These are phyloP conservation scores for Trimorus sp. DNA, from an alignment of 2,888 invertebrate species.

Conservation along the genomic window DNA sequence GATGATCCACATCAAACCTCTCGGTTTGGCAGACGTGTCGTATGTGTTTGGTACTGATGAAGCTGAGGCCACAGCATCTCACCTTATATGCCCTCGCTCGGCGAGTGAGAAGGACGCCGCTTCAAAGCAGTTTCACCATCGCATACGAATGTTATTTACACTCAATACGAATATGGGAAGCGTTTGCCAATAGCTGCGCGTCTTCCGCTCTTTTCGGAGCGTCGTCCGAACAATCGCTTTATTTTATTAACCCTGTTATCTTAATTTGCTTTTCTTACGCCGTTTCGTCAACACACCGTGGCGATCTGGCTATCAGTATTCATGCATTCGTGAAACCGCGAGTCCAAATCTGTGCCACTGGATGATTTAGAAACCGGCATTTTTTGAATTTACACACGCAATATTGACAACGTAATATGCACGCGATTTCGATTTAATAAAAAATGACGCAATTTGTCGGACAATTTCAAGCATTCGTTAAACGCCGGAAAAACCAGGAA, in stretches of 20 bases:
- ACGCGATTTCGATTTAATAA: conserved; percentile 40
- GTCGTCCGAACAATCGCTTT: conserved; percentile 31
- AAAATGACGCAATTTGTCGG: conserved; percentile 35
- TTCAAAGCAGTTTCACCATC: conserved; percentile 74
- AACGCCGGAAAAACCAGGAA: no score
- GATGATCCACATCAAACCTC: conserved; percentile 73
- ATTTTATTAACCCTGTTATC: conserved; percentile 25
- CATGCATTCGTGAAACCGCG: conserved; percentile 34
- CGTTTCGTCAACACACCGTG: conserved; percentile 11
- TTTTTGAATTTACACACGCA: conserved; percentile 40
- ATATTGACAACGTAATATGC: conserved; percentile 39
- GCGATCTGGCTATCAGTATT: conserved; percentile 34
- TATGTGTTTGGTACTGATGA: conserved; percentile 80
- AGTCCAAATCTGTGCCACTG: conserved; percentile 31
- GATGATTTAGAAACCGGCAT: conserved; percentile 47
- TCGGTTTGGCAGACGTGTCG: conserved; percentile 76
- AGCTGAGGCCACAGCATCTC: conserved; percentile 79
- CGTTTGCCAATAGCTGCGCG: conserved; percentile 73
- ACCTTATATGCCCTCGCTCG: conserved; percentile 81
- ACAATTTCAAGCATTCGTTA: background rate
- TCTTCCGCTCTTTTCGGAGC: conserved; percentile 38
- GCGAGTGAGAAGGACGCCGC: conserved; percentile 74
- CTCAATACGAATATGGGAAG: conserved; percentile 71
- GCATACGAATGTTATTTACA: conserved; percentile 71
- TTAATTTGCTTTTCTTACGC: conserved; percentile 3